Base-by-base conservation (phyloP, 2,797 vertebrate species). In the Gouania willdenowi region DNA sequence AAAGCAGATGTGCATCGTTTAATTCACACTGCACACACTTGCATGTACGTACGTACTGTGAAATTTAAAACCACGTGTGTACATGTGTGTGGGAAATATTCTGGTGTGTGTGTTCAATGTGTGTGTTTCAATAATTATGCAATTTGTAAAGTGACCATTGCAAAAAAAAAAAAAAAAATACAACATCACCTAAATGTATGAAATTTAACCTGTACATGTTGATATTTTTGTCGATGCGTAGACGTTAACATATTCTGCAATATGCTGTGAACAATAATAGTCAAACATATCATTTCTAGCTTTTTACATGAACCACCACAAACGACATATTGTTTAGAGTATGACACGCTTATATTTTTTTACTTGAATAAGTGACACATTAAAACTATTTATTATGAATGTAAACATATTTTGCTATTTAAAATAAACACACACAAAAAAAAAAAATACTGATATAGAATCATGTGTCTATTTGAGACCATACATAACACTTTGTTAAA, bases 331-430 rank as follows among this genome's bases (percentile, higher is more conserved):
- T 58, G 61, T 75, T 84, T 75, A 60, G 75, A 50, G 26, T 76
- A 59, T 49, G 45, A 77, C 77, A 75, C 73, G 45, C 49, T 72
- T 82, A 79, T 87, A 87, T 86, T 85, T 86, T 86, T 75, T 83
- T 87, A 85, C 74, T 67, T 61, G 52, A 37, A 66, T 74, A 69
- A 63, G 59, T 57, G 45, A 65, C 25, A 52, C 60, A 71, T 79
- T 75, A 51, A 75, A 81, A 77, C 40, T 40, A 39, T 79, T 81
- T 80, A 75, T 78, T 71, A 77, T 75, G 48, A 69, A 83, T 79
- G 72, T 79, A 74, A 56, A 38, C 65, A 56, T 67, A 48, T 50
- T 33, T 32, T 76, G 83, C 83, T 82, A 16, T 82, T 76, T 63
- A 65, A 62, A 69, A 33, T 22, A 41, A 1, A 23, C 21, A 23